phyloP scores from a whole-genome alignment of 1,140 invertebrate genomes.

The Drosophila albomicans region DNA sequence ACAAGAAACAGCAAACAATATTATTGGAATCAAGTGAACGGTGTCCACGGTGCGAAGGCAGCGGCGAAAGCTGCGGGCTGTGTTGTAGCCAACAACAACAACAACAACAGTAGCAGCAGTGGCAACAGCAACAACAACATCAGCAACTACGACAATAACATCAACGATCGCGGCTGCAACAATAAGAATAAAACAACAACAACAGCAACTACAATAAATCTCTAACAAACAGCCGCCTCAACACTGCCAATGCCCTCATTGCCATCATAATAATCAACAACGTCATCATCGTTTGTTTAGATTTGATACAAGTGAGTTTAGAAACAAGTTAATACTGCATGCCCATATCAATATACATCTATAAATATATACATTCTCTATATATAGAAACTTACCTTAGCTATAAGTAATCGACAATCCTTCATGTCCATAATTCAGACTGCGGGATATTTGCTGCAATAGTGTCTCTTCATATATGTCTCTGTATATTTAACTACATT shows the following conservation, averaged over 20 bases:
- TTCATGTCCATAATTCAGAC: too few relatives aligned
- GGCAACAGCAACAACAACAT: conserved; percentile 9
- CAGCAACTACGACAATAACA: conserved; percentile 1
- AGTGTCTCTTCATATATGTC: too few relatives aligned
- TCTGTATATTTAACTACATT: too few relatives aligned
- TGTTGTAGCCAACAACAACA: conserved; percentile 43
- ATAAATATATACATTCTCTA: neutral
- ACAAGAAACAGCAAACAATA: neutral
- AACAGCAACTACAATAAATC: conserved; percentile 30
- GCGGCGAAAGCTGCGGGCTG: conserved; percentile 52
- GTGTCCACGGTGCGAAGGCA: conserved; percentile 4
- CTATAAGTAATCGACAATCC: too few relatives aligned
- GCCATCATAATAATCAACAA: conserved; percentile 74
- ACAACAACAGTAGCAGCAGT: conserved; percentile 20
- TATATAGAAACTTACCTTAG: too few relatives aligned
- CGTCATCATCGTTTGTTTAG: conserved; percentile 80
- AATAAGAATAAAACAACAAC: conserved; percentile 25
- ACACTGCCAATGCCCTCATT: conserved; percentile 79
- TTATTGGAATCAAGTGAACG: conserved; percentile 10
- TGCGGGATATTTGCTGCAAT: too few relatives aligned
- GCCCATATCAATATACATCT: conserved; percentile 24
- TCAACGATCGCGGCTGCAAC: conserved; percentile 31
- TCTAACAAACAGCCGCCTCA: conserved; percentile 56
- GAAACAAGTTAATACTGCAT: conserved; percentile 43
- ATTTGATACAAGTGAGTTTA: conserved; percentile 78